These are phyloP conservation scores for Andrena bicolor DNA, from an alignment of 2,888 invertebrate species.

Conservation along the genomic window DNA sequence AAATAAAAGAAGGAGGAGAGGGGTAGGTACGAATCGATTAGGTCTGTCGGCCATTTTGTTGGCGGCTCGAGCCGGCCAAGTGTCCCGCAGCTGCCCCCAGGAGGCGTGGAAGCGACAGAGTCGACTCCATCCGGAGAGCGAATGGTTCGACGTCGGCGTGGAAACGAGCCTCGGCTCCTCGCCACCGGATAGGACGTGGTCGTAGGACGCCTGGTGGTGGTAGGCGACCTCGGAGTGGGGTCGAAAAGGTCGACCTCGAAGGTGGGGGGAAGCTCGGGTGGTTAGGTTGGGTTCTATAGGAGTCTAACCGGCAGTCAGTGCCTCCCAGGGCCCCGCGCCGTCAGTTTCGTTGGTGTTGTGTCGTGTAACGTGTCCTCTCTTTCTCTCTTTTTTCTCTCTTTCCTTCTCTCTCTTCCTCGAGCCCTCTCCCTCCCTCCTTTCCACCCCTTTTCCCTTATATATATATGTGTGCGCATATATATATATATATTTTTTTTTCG, in stretches of 20 bases:
- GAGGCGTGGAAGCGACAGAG: conserved; percentile 79
- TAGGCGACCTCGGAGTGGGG: conserved; percentile 47
- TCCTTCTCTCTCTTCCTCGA: conserved; percentile 10
- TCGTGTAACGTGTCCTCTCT: conserved; percentile 59
- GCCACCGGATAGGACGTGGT: conserved; percentile 52
- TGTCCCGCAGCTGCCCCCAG: conserved; percentile 57
- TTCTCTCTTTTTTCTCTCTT: conserved; percentile 36
- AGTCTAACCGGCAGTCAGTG: conserved; percentile 79
- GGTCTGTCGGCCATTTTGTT: conserved; percentile 83
- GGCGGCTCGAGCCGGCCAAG: conserved; percentile 70
- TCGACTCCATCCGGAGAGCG: conserved; percentile 69
- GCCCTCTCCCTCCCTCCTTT: conserved; percentile 29
- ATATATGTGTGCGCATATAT: not conserved
- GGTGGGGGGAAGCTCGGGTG: conserved; percentile 57
- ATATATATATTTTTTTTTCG: conserved; percentile 11
- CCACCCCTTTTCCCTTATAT: conserved; percentile 17
- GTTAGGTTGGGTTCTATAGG: conserved; percentile 72
- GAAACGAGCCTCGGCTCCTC: conserved; percentile 38
- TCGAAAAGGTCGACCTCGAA: conserved; percentile 45
- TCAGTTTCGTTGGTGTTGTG: conserved; percentile 77
- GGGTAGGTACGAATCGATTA: conserved; percentile 81
- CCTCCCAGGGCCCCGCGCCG: conserved; percentile 82
- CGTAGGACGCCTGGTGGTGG: conserved; percentile 39
- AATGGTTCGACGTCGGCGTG: conserved; percentile 63
- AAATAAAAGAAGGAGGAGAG: conserved; percentile 46